A percentile compares a stretch with the other conserved stretches of the same genome.
These are phyloP conservation scores for Microtus pennsylvanicus DNA, from an alignment of 2,113 vertebrate genomes.

Conservation along the genomic window DNA sequence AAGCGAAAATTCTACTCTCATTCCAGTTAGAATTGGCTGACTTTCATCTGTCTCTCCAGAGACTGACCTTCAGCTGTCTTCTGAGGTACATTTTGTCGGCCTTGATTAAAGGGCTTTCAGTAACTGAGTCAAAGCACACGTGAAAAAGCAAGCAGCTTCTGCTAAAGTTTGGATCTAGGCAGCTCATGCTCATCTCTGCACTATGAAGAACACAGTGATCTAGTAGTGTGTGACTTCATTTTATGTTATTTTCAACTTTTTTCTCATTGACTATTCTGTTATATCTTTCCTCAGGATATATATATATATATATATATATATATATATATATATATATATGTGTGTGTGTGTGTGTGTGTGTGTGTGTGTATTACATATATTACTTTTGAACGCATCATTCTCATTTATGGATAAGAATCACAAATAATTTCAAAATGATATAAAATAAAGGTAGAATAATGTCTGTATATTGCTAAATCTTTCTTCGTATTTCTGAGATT, in stretches of 20 bases:
- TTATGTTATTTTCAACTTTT: not conserved
- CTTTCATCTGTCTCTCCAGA: slow-evolving; percentile 70
- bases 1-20: slow-evolving; percentile 78
- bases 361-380: not conserved
- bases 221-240: not conserved
- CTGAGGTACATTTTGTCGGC: slow-evolving; percentile 51
- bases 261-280: not conserved
- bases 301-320: too few species aligned
- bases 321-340: too few species aligned
- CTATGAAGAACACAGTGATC: not conserved
- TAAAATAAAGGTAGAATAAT: not conserved
- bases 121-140: not conserved
- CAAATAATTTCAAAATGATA: slow-evolving; percentile 12
- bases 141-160: not conserved
- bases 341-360: too few species aligned
- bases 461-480: not conserved
- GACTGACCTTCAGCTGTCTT: slow-evolving; percentile 69
- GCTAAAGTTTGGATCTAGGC: not conserved
- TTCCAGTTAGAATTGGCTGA: slow-evolving; percentile 69
- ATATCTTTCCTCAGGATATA: not conserved
- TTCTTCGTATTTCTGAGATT: not conserved
- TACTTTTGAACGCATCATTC: not conserved
- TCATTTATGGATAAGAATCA: not conserved
- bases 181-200: not conserved
- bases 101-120: slow-evolving; percentile 55